phyloP scores from a whole-genome alignment of 1,140 invertebrate species.

The Stratiolaelaps scimitus region DNA sequence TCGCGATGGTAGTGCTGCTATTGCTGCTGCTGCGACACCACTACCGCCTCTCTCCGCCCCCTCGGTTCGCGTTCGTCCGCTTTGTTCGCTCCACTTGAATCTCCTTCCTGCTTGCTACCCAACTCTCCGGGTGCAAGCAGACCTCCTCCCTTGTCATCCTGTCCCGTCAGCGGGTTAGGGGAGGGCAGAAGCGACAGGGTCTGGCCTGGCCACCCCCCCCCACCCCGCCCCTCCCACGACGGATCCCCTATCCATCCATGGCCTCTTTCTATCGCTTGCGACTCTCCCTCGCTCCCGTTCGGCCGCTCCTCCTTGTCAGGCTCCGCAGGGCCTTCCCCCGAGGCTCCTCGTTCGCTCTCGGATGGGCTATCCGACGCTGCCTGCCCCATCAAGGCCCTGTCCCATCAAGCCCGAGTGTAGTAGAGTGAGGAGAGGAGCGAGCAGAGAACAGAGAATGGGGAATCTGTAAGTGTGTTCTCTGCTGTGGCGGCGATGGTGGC shows the following conservation, averaged over 20 bases:
- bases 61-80: neutral
- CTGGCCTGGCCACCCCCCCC: neutral
- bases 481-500: no score
- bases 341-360: neutral
- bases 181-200: neutral
- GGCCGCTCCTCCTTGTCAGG: neutral
- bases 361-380: neutral
- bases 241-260: neutral
- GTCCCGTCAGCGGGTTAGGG: neutral
- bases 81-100: slow-evolving; percentile 25
- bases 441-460: no score
- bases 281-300: neutral
- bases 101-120: neutral
- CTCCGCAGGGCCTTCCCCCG: neutral
- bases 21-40: no score
- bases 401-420: no score
- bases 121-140: neutral
- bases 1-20: no score
- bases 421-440: no score
- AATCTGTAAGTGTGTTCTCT: no score
- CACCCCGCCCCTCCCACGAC: neutral
- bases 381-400: neutral
- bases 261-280: neutral
- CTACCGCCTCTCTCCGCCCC: no score
- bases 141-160: slow-evolving; percentile 27